Evolutionary conservation across 2,888 invertebrate species (phyloP).

Genomic region (Spilarctia lutea): DNA sequence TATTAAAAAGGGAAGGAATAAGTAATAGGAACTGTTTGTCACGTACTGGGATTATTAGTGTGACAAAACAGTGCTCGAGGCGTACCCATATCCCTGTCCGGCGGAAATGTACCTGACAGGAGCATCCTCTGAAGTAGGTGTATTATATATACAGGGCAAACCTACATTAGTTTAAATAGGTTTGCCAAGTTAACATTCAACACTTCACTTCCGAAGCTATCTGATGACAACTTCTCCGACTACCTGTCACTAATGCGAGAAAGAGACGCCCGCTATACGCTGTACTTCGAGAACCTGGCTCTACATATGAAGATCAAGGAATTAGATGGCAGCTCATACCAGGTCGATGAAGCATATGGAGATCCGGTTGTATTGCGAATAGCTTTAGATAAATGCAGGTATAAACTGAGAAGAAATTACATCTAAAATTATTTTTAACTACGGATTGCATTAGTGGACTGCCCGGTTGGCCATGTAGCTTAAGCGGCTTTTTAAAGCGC

Average conservation of each 20-base stretch:
- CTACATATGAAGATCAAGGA: conserved; percentile 75
- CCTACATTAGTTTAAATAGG: too few relatives aligned
- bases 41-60: too few relatives aligned
- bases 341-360: conserved; percentile 59
- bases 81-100: too few relatives aligned
- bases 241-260: conserved; percentile 76
- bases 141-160: too few relatives aligned
- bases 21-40: too few relatives aligned
- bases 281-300: conserved; percentile 78
- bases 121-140: too few relatives aligned
- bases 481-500: too few relatives aligned
- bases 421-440: neutral
- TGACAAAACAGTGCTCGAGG: too few relatives aligned
- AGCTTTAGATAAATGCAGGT: conserved; percentile 80
- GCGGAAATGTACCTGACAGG: too few relatives aligned
- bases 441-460: neutral
- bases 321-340: conserved; percentile 64
- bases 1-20: too few relatives aligned
- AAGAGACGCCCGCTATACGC: conserved; percentile 77
- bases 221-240: conserved; percentile 74
- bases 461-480: too few relatives aligned
- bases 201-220: conserved; percentile 60
- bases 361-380: conserved; percentile 78
- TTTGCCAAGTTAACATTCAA: too few relatives aligned
- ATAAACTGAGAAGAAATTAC: conserved; percentile 4